Evolutionary conservation across 2,113 vertebrate species (phyloP).

Genomic region (Mustelus asterias): DNA sequence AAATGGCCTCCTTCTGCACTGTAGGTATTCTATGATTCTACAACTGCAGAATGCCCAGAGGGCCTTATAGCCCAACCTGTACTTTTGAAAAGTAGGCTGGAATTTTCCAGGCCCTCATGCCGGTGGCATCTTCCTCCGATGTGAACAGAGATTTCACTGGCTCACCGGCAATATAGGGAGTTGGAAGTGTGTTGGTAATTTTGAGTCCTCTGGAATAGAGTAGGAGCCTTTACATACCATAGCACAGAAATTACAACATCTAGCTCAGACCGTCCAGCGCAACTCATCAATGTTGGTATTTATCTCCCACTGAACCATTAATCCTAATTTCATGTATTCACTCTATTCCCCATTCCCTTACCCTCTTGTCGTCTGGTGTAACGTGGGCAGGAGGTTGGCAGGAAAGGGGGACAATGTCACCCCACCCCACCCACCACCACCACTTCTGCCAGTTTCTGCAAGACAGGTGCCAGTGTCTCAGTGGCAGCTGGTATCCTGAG

Average conservation of each 20-base stretch:
- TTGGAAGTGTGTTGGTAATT: too few species aligned
- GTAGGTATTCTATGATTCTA: too few species aligned
- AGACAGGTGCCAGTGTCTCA: background rate
- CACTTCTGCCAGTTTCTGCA: background rate
- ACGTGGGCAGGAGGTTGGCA: background rate
- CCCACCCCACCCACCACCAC: too few species aligned
- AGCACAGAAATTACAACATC: background rate
- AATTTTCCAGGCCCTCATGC: too few species aligned
- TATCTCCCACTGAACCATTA: background rate
- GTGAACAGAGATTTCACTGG: too few species aligned
- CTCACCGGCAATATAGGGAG: too few species aligned
- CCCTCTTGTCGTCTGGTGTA: background rate
- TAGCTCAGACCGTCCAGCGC: background rate
- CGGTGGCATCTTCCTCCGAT: too few species aligned
- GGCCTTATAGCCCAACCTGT: too few species aligned
- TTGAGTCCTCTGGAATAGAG: too few species aligned
- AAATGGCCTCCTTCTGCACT: too few species aligned
- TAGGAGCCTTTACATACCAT: background rate
- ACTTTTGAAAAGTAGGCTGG: too few species aligned
- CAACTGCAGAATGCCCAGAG: background rate
- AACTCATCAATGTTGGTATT: background rate
- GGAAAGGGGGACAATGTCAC: background rate
- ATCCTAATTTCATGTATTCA: background rate
- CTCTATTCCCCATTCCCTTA: background rate
- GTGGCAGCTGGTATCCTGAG: background rate